These are phyloP conservation scores for Fundulus diaphanus DNA, from an alignment of 2,797 vertebrate species.

Conservation along the genomic window DNA sequence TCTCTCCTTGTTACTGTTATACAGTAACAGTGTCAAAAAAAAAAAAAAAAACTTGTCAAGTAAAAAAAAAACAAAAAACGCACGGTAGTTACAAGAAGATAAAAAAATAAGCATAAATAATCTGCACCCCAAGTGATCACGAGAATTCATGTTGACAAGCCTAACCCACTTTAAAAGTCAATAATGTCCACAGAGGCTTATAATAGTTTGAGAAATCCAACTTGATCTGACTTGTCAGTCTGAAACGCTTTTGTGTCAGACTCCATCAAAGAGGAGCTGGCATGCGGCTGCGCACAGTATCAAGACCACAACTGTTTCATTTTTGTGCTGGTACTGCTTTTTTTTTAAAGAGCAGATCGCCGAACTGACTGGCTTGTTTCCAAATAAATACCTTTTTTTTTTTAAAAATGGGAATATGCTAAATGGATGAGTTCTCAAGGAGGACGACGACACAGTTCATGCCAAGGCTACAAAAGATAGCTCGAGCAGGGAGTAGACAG, in stretches of 20 bases:
- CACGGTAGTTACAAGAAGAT: slow-evolving; percentile 5
- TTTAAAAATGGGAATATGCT: background rate
- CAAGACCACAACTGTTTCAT: slow-evolving; percentile 5
- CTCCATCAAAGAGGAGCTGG: slow-evolving; percentile 33
- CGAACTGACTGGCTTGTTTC: background rate
- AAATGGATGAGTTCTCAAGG: background rate
- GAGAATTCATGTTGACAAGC: slow-evolving; percentile 36
- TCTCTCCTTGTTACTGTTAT: slow-evolving; percentile 34
- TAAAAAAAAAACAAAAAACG: slow-evolving; percentile 11
- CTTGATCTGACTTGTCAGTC: slow-evolving; percentile 49
- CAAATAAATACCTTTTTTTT: background rate
- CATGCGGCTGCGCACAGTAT: slow-evolving; percentile 4
- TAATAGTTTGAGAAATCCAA: slow-evolving; percentile 26
- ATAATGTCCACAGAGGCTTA: slow-evolving; percentile 40
- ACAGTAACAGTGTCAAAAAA: slow-evolving; percentile 14
- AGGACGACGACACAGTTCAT: no score
- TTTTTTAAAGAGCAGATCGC: background rate
- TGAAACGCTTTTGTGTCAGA: slow-evolving; percentile 34
- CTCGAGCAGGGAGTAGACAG: background rate
- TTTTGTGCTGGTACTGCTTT: background rate
- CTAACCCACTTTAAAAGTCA: slow-evolving; percentile 35
- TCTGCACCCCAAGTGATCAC: slow-evolving; percentile 30
- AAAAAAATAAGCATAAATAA: slow-evolving; percentile 25
- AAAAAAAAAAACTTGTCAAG: background rate
- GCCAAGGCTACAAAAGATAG: no score